These are phyloP conservation scores for Philopotamus ludificatus DNA, from an alignment of 1,140 invertebrate species.

Conservation along the genomic window DNA sequence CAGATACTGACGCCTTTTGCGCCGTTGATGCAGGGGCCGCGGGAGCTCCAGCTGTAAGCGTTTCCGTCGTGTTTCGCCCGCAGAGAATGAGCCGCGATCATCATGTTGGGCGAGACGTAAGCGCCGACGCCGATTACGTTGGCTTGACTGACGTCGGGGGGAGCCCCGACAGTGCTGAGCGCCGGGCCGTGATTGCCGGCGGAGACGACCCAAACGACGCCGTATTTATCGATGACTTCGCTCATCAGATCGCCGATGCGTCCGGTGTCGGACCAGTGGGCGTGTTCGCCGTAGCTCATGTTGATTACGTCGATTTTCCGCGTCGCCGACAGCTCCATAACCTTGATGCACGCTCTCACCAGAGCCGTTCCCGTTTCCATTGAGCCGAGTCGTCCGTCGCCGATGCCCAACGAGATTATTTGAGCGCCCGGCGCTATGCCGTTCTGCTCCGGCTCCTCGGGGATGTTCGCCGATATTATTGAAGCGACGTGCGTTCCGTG, in stretches of 20 bases:
- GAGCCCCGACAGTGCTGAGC: constrained; percentile 88
- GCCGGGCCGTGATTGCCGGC: constrained; percentile 95
- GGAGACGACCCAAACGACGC: constrained; percentile 87
- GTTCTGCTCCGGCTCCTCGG: constrained; percentile 85
- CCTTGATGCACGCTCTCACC: constrained; percentile 84
- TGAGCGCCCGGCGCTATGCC: constrained; percentile 96
- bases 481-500: constrained; percentile 97
- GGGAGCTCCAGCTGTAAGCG: constrained; percentile 93
- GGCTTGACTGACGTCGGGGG: constrained; percentile 81
- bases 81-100: constrained; percentile 91
- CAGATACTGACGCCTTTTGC: constrained; percentile 84
- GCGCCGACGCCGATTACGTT: constrained; percentile 90
- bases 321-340: constrained; percentile 70
- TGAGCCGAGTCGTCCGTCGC: constrained; percentile 81
- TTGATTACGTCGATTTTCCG: constrained; percentile 85
- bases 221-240: constrained; percentile 90
- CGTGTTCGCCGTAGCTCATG: constrained; percentile 97
- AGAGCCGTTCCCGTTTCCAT: constrained; percentile 97
- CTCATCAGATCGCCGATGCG: constrained; percentile 82
- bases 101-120: constrained; percentile 97
- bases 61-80: constrained; percentile 78
- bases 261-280: constrained; percentile 86
- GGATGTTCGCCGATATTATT: constrained; percentile 91
- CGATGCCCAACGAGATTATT: constrained; percentile 90
- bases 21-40: constrained; percentile 88